A percentile compares a stretch with the other conserved stretches of the same genome.
phyloP scores from a whole-genome alignment of 2,113 vertebrate genomes.

The Marcusenius ussheri region DNA sequence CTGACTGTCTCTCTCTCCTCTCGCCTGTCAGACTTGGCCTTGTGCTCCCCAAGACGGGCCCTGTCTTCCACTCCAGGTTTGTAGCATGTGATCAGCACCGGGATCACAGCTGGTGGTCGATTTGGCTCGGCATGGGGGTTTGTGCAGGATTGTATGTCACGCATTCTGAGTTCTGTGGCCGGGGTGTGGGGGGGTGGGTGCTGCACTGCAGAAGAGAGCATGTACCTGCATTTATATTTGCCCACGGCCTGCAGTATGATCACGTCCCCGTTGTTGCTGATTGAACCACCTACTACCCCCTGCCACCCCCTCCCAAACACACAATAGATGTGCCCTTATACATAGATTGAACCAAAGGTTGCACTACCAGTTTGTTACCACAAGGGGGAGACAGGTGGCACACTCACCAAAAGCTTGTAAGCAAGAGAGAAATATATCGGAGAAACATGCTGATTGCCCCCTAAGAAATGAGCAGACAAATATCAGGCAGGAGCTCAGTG shows the following conservation, averaged over 20 bases:
- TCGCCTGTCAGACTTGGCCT: slow-evolving; percentile 59
- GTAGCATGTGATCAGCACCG: slow-evolving; percentile 42
- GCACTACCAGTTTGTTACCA: background rate
- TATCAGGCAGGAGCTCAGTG: background rate
- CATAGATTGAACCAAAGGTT: background rate
- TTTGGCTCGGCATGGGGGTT: slow-evolving; percentile 17
- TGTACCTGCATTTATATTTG: background rate
- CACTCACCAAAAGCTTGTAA: background rate
- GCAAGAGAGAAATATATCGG: background rate
- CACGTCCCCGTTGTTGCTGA: background rate
- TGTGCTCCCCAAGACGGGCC: slow-evolving; percentile 53
- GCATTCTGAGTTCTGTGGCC: background rate
- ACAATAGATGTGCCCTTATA: background rate
- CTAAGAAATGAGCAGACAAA: background rate
- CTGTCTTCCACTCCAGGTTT: slow-evolving; percentile 57
- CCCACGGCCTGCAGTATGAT: background rate
- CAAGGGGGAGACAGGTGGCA: background rate
- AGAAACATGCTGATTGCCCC: background rate
- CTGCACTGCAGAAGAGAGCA: background rate
- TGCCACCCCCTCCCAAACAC: background rate
- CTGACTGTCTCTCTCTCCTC: slow-evolving; percentile 55
- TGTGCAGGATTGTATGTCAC: background rate
- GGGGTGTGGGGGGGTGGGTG: background rate
- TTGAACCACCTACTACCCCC: background rate
- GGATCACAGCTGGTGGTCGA: slow-evolving; percentile 24